Percentiles rank a stretch among this genome's conserved stretches.
Evolutionary conservation across 2,113 vertebrate genomes (phyloP).

Genomic region (Chionomys nivalis): DNA sequence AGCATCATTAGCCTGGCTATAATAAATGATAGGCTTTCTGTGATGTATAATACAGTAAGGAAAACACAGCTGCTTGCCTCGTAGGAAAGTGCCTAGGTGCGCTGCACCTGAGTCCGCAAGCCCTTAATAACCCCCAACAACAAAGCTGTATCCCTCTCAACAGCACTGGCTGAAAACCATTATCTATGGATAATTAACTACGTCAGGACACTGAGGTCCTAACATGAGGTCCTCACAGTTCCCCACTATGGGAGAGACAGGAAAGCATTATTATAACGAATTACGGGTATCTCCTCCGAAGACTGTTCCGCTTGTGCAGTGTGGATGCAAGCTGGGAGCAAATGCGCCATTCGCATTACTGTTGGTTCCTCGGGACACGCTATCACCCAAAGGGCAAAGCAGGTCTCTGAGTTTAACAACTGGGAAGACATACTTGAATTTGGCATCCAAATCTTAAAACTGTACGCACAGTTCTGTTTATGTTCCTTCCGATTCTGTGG

Average conservation of each 20-base stretch:
- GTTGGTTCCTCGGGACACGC: conserved; percentile 3
- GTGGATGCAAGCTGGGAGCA: conserved; percentile 61
- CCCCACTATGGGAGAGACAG: conserved; percentile 82
- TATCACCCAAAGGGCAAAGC: conserved; percentile 58
- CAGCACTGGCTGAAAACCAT: conserved; percentile 83
- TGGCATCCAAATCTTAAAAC: conserved; percentile 46
- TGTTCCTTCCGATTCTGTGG: not conserved
- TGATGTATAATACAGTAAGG: conserved; percentile 86
- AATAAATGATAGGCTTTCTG: conserved; percentile 83
- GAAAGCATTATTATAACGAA: conserved; percentile 82
- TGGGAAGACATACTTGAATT: conserved; percentile 37
- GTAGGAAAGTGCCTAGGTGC: conserved; percentile 75
- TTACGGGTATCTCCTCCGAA: conserved; percentile 82
- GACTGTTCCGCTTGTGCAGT: conserved; percentile 71
- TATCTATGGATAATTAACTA: conserved; percentile 88
- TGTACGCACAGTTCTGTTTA: not conserved
- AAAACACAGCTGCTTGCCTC: conserved; percentile 88
- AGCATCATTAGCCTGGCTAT: conserved; percentile 85
- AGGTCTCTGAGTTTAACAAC: conserved; percentile 20
- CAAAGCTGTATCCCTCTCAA: conserved; percentile 73
- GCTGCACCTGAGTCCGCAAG: conserved; percentile 83
- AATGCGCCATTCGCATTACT: conserved; percentile 50
- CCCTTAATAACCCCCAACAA: conserved; percentile 82
- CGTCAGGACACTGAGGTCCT: conserved; percentile 86
- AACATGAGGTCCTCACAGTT: conserved; percentile 85